phyloP scores from a whole-genome alignment of 1,140 invertebrate species.

The Ceratitis capitata region DNA sequence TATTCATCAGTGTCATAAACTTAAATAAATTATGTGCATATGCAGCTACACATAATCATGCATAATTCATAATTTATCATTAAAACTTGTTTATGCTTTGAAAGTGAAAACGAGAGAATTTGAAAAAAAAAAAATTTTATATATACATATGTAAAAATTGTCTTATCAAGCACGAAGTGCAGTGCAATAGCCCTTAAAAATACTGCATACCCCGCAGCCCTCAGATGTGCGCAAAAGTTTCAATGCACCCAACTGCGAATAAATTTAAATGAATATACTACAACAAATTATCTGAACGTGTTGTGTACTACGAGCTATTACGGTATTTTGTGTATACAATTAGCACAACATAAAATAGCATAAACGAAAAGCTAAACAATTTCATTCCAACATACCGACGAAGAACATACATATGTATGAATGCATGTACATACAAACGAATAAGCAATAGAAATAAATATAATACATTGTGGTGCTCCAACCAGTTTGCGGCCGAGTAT shows the following conservation, averaged over 20 bases:
- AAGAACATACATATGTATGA: too few relatives aligned
- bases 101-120: not conserved
- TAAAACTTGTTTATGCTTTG: not conserved
- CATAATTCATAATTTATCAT: not conserved
- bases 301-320: not conserved
- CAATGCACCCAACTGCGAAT: not conserved
- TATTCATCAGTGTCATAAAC: not conserved
- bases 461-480: not conserved
- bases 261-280: not conserved
- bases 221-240: not conserved
- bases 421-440: not conserved
- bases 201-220: not conserved
- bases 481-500: not conserved
- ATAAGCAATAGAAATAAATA: not conserved
- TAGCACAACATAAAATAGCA: not conserved
- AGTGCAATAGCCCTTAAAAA: not conserved
- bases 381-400: not conserved
- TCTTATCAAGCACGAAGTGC: not conserved
- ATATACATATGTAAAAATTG: not conserved
- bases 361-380: not conserved
- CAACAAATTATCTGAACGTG: not conserved
- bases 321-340: conserved; percentile 14
- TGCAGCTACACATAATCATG: too few relatives aligned
- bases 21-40: too few relatives aligned
- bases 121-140: not conserved